A percentile compares a stretch with the other conserved stretches of the same genome.
phyloP scores from a whole-genome alignment of 2,797 vertebrate genomes.

The Rousettus madagascariensis region DNA sequence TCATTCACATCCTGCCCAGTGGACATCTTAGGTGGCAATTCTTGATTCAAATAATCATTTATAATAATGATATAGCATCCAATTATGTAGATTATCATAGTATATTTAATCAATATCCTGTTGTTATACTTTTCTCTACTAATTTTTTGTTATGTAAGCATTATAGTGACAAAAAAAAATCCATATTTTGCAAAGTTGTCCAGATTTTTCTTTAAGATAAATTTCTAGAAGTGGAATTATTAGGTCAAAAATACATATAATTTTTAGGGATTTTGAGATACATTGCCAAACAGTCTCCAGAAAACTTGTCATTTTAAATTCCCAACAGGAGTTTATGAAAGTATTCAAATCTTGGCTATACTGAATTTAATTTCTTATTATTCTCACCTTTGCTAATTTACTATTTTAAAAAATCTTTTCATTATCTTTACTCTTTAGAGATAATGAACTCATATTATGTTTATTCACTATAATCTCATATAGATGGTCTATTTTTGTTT shows the following conservation, averaged over 20 bases:
- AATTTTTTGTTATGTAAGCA: not conserved
- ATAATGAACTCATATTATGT: not conserved
- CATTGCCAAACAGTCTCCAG: not conserved
- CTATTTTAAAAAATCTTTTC: not conserved
- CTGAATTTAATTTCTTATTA: not conserved
- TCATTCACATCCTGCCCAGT: not conserved
- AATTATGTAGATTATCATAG: not conserved
- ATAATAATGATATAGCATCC: not conserved
- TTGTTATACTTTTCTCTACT: not conserved
- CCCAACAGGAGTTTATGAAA: not conserved
- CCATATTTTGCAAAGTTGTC: conserved; percentile 27
- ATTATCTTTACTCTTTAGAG: not conserved
- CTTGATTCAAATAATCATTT: not conserved
- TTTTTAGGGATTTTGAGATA: not conserved
- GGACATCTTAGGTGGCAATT: not conserved
- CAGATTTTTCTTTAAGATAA: not conserved
- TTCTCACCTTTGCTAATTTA: not conserved
- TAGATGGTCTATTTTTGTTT: not conserved
- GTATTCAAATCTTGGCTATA: not conserved
- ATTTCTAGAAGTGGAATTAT: conserved; percentile 24
- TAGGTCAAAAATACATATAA: not conserved
- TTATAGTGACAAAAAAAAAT: not conserved
- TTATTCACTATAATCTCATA: not conserved
- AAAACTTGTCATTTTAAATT: conserved; percentile 44
- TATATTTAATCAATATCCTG: not conserved